These are phyloP conservation scores for Mixornis gularis DNA, from an alignment of 2,113 vertebrate genomes.

Conservation along the genomic window DNA sequence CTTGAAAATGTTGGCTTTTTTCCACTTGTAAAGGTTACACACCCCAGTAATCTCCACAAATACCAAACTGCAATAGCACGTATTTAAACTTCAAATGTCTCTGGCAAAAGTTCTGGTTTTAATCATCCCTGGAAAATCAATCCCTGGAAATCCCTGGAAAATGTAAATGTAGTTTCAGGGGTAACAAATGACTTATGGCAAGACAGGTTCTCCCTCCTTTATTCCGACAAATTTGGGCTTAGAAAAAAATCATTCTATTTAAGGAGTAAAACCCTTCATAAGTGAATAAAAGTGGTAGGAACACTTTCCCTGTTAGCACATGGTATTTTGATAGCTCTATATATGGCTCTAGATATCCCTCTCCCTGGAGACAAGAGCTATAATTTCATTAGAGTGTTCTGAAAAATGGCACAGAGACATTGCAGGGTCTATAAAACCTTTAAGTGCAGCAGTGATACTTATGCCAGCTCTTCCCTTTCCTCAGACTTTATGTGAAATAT, in stretches of 20 bases:
- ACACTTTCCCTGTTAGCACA: background rate
- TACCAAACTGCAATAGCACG: background rate
- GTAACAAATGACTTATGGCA: slow-evolving; percentile 9
- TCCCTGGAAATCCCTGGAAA: too few relatives aligned
- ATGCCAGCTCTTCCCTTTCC: background rate
- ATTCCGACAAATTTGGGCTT: background rate
- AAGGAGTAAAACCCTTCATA: background rate
- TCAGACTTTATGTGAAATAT: background rate
- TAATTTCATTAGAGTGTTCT: background rate
- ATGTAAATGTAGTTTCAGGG: slow-evolving; percentile 11
- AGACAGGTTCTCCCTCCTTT: background rate
- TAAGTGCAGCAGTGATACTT: background rate
- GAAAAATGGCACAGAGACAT: background rate
- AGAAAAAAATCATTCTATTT: background rate
- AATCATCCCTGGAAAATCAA: too few relatives aligned
- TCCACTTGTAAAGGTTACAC: slow-evolving; percentile 21
- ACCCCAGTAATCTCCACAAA: slow-evolving; percentile 24
- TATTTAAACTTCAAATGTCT: slow-evolving; percentile 31
- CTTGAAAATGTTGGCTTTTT: slow-evolving; percentile 19
- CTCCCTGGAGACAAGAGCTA: background rate
- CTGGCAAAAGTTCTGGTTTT: slow-evolving; percentile 4
- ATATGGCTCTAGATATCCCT: background rate
- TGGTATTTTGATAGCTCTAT: background rate
- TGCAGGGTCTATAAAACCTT: background rate
- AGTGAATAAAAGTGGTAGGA: background rate